phyloP scores from a whole-genome alignment of 2,888 invertebrate species.

The Anorthoa munda region DNA sequence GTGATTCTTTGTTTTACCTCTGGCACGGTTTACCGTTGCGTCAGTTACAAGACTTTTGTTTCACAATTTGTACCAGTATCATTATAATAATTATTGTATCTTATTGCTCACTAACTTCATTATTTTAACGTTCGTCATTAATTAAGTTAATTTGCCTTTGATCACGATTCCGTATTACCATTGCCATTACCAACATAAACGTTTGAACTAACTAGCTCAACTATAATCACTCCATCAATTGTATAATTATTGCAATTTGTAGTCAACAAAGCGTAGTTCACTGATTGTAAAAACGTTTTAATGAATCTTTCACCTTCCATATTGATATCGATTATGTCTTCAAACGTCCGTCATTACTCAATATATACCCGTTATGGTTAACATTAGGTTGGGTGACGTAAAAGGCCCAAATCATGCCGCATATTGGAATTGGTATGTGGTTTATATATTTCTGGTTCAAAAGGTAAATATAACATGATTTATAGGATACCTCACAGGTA shows the following conservation, averaged over 20 bases:
- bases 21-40: no score
- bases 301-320: conserved; percentile 54
- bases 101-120: background rate
- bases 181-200: conserved; percentile 5
- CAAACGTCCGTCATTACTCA: conserved; percentile 46
- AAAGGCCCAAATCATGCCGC: conserved; percentile 21
- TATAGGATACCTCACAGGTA: background rate
- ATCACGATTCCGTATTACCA: background rate
- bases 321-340: conserved; percentile 56
- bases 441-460: conserved; percentile 4
- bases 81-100: background rate
- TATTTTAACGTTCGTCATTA: background rate
- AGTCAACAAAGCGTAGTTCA: conserved; percentile 26
- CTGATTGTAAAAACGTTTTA: conserved; percentile 48
- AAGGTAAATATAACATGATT: background rate
- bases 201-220: conserved; percentile 3
- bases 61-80: background rate
- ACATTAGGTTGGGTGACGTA: conserved; percentile 50
- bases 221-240: conserved; percentile 14
- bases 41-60: background rate
- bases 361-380: conserved; percentile 32
- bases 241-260: conserved; percentile 30
- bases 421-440: conserved; percentile 25
- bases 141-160: background rate
- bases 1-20: background rate